phyloP scores from a whole-genome alignment of 2,888 invertebrate species.

The Perithous albicinctus region DNA sequence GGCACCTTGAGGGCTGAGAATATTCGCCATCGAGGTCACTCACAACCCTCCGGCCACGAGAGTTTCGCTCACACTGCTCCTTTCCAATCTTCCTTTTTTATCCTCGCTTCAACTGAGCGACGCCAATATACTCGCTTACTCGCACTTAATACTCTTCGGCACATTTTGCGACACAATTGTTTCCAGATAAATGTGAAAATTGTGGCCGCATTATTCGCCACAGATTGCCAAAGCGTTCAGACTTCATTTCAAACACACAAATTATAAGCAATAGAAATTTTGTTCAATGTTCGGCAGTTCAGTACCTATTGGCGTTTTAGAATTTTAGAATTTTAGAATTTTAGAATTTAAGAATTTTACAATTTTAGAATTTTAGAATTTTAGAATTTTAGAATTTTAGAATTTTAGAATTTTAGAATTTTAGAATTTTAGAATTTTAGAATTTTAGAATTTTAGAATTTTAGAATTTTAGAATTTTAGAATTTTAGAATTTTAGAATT shows the following conservation, averaged over 20 bases:
- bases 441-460: no score
- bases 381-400: no score
- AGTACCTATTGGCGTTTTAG: neutral
- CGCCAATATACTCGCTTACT: neutral
- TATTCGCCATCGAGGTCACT: neutral
- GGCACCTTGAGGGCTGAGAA: neutral
- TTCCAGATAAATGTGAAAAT: neutral
- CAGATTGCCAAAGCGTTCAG: neutral
- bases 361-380: no score
- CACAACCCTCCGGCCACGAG: neutral
- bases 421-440: no score
- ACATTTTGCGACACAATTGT: neutral
- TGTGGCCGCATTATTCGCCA: neutral
- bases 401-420: no score
- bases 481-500: no score
- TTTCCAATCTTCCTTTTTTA: neutral
- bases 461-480: no score
- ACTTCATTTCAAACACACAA: constrained; percentile 10
- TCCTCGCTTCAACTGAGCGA: neutral
- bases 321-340: no score
- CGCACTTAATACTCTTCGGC: neutral
- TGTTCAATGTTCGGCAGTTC: neutral
- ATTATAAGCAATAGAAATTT: neutral
- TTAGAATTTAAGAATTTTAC: no score
- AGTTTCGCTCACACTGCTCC: neutral